Conservation (phyloP, 1,140 invertebrate genomes). For the Polypedilum pembai region DNA sequence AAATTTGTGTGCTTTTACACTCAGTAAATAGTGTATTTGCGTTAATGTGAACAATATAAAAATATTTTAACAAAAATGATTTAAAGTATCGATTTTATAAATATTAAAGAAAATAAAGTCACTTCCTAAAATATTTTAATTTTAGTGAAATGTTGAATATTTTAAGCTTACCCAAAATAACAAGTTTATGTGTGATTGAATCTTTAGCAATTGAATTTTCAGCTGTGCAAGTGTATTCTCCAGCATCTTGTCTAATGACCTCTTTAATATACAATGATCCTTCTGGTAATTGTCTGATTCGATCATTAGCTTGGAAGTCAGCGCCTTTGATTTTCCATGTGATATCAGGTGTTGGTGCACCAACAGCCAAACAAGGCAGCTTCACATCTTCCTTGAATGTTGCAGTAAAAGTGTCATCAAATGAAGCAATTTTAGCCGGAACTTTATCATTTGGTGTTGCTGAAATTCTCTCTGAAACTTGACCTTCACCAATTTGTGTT, state of each 20-base stretch:
- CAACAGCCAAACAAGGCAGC: conserved; percentile 82
- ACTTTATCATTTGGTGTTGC: conserved; percentile 78
- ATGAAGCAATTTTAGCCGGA: conserved; percentile 86
- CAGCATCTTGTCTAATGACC: conserved; percentile 80
- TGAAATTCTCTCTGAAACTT: conserved; percentile 74
- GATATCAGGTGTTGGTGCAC: conserved; percentile 78
- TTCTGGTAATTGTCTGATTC: conserved; percentile 74
- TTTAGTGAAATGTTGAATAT: too few species aligned
- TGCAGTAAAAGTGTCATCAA: conserved; percentile 81
- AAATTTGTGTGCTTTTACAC: too few species aligned
- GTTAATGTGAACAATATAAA: conserved; percentile 20
- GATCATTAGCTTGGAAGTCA: conserved; percentile 51
- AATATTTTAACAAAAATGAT: conserved; percentile 23
- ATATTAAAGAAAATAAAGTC: too few species aligned
- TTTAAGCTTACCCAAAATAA: conserved; percentile 63
- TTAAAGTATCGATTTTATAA: too few species aligned
- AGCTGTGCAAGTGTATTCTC: conserved; percentile 84
- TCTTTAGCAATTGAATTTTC: conserved; percentile 89
- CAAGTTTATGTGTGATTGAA: conserved; percentile 79
- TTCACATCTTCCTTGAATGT: conserved; percentile 88
- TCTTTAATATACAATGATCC: conserved; percentile 84
- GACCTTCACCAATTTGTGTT: conserved; percentile 86
- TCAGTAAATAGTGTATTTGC: too few species aligned
- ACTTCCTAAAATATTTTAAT: too few species aligned
- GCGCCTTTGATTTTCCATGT: conserved; percentile 67